Base-by-base conservation (phyloP, 1,140 invertebrate species). In the Lethocerus indicus region DNA sequence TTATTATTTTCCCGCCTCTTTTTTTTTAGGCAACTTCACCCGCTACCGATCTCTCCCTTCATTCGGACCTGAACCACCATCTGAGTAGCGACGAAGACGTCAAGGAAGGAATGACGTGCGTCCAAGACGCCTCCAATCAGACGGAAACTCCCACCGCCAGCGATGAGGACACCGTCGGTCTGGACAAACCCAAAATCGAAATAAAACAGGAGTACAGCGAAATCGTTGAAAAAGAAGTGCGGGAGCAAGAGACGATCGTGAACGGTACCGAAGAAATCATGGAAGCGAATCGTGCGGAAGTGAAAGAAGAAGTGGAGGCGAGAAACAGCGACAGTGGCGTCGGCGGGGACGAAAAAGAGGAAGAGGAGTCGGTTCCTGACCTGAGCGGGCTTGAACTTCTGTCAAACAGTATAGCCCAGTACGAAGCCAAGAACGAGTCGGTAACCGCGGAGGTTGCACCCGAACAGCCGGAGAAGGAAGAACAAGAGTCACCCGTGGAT, bases 351-450 rank as follows among this genome's bases (percentile, higher is more conserved):
- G 23, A 24, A 6, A 55, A 54, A 29, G 47, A 50, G 40, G 49
- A 56, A 51, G 49, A 48, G n/a, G 20, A 49, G 20, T 29, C 23
- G 27, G 42, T 62, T 63, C 1, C 73, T 77, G 83, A 87, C 61
- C 63, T 85, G 1, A 85, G 82, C 56, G 86, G 86, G 0, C 61
- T 89, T 32, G 81, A 87, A 64, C 60, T 89, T 14, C 60, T 87
- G 5, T 87, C 47, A 35, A 36, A 83, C 56, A 85, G 81, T 57
- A 83, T 85, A 43, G 78, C 78, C 50, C 76, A 82, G 50, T 74
- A 79, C 52, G 79, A 81, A 58, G 27, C 51, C 51, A 32, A 48
- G 65, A 45, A 69, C 56, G 26, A 49, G 49, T 3, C 54, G 44
- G 26, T 57, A 47, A 43, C 47, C 42, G 48, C 44, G 27, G 29